Conservation (phyloP, 1,140 invertebrate species). For the Meteorus sp. region DNA sequence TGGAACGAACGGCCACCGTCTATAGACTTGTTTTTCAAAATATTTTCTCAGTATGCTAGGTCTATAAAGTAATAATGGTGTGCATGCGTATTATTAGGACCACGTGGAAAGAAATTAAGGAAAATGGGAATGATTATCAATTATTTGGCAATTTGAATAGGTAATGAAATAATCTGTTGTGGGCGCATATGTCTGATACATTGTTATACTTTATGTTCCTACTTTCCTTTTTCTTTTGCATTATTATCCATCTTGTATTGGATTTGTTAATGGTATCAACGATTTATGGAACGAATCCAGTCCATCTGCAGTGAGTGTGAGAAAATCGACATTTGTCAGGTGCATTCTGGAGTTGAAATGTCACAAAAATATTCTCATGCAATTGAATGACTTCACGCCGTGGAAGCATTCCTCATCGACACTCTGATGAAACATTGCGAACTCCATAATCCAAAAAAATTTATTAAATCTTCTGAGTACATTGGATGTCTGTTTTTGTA, state of each 20-base stretch:
- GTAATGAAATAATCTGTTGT: neutral
- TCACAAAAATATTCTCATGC: neutral
- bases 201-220: neutral
- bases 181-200: neutral
- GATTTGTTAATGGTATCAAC: too few species aligned
- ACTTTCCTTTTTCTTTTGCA: neutral
- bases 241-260: too few species aligned
- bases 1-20: constrained; percentile 43
- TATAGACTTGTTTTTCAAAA: constrained; percentile 54
- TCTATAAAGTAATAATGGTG: constrained; percentile 41
- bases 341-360: too few species aligned
- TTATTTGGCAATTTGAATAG: neutral
- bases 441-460: too few species aligned
- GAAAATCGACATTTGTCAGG: neutral
- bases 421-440: too few species aligned
- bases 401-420: too few species aligned
- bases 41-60: constrained; percentile 56
- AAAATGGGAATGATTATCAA: neutral
- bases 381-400: too few species aligned
- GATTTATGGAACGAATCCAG: neutral
- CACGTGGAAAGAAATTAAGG: neutral
- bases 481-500: too few species aligned
- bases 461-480: too few species aligned
- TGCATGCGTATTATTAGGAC: constrained; percentile 32
- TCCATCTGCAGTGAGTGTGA: neutral